Evolutionary conservation across 2,797 vertebrate species (phyloP).

Genomic region (Meda fulgida): DNA sequence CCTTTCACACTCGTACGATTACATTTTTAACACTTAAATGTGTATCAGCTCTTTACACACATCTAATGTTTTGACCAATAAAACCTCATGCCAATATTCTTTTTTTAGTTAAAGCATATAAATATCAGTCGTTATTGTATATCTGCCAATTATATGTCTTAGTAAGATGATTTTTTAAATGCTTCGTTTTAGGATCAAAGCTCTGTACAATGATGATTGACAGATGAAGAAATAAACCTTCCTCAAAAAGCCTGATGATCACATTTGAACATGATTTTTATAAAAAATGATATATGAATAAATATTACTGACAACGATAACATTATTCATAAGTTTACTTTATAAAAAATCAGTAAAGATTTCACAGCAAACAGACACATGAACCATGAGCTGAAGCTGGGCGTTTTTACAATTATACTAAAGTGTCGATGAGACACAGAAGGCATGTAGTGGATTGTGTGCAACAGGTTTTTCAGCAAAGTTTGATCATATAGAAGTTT

Average conservation of each 20-base stretch:
- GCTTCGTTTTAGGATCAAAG: not conserved
- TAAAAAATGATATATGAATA: not conserved
- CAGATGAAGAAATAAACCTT: not conserved
- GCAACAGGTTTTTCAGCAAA: not conserved
- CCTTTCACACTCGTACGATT: no score
- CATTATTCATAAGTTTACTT: not conserved
- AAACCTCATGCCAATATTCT: not conserved
- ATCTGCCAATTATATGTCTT: not conserved
- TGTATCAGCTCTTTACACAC: not conserved
- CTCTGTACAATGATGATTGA: not conserved
- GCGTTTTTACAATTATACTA: not conserved
- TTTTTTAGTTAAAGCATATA: no score
- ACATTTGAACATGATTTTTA: not conserved
- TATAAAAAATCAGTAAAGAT: not conserved
- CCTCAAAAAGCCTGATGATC: not conserved
- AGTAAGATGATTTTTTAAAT: not conserved
- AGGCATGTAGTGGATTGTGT: not conserved
- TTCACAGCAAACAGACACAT: not conserved
- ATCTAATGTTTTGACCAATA: not conserved
- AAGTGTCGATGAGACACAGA: not conserved
- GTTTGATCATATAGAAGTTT: not conserved
- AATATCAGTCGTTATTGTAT: not conserved
- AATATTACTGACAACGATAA: not conserved
- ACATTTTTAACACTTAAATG: no score
- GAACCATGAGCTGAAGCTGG: not conserved